These are phyloP conservation scores for Telenomus remus DNA, from an alignment of 1,140 invertebrate species.

Conservation along the genomic window DNA sequence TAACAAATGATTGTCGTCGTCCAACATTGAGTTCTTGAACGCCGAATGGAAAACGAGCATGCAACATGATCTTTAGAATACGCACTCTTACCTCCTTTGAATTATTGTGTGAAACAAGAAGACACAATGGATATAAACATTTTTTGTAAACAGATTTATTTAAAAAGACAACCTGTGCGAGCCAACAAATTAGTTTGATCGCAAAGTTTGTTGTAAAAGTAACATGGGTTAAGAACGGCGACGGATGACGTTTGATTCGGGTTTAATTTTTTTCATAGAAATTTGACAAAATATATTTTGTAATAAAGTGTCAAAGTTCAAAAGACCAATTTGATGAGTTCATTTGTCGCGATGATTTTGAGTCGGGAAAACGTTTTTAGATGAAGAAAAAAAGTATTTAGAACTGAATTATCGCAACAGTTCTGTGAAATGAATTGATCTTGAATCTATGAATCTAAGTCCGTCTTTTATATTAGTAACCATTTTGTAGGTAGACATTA, in stretches of 20 bases:
- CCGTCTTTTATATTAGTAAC: conserved; percentile 42
- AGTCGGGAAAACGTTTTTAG: too few species aligned
- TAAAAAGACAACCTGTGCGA: conserved; percentile 59
- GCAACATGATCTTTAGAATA: conserved; percentile 14
- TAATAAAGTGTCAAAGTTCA: too few species aligned
- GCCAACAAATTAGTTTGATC: conserved; percentile 64
- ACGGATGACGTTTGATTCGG: conserved; percentile 10
- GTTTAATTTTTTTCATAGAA: conserved; percentile 12
- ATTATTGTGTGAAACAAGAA: conserved; percentile 6
- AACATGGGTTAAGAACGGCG: conserved; percentile 45
- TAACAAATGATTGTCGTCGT: conserved; percentile 1
- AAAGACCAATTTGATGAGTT: too few species aligned
- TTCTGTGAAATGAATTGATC: too few species aligned
- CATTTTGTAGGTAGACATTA: conserved; percentile 54
- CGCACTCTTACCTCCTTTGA: conserved; percentile 23
- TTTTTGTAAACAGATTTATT: conserved; percentile 68
- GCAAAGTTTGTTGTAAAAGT: conserved; percentile 67
- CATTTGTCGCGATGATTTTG: too few species aligned
- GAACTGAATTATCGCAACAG: too few species aligned
- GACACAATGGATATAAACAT: conserved; percentile 22
- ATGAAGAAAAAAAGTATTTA: too few species aligned
- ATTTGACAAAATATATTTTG: not conserved
- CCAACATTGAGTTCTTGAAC: conserved; percentile 23
- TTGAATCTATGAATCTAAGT: conserved; percentile 2
- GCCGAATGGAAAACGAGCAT: conserved; percentile 21